Percentiles rank a stretch among this genome's conserved stretches.
phyloP scores from a whole-genome alignment of 2,888 invertebrate genomes.

The Synanthedon tipuliformis region DNA sequence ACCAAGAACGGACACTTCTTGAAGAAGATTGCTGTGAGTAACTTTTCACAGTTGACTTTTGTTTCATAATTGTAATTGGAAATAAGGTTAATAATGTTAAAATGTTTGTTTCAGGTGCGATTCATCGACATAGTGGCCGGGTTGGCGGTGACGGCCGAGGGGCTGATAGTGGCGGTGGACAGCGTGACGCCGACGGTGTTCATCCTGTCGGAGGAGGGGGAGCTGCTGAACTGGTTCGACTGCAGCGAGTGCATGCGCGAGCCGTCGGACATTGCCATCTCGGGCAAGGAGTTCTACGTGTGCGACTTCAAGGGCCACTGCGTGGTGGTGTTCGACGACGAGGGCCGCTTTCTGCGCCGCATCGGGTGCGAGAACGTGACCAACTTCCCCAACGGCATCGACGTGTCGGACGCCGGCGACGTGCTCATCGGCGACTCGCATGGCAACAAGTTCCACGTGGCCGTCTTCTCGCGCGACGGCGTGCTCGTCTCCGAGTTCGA shows the following conservation, averaged over 20 bases:
- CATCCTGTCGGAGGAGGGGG: constrained; percentile 91
- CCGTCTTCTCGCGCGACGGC: constrained; percentile 92
- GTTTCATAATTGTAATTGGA: not conserved
- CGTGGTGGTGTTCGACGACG: constrained; percentile 95
- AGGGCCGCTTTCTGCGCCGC: constrained; percentile 89
- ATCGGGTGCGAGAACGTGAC: constrained; percentile 96
- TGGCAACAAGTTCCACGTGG: constrained; percentile 97
- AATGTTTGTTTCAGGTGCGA: constrained; percentile 49
- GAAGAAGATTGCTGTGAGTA: constrained; percentile 86
- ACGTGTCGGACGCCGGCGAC: constrained; percentile 96
- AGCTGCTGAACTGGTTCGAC: constrained; percentile 95
- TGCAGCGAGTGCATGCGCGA: constrained; percentile 98
- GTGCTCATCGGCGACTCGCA: constrained; percentile 97
- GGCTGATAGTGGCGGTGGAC: constrained; percentile 96
- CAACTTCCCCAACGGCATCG: constrained; percentile 97
- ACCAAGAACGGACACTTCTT: constrained; percentile 95
- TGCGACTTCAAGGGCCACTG: constrained; percentile 99
- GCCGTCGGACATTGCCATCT: constrained; percentile 96
- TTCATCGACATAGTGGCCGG: constrained; percentile 95
- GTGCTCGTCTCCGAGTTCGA: constrained; percentile 91
- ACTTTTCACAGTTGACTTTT: not conserved
- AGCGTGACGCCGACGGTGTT: constrained; percentile 97
- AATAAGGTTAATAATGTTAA: not conserved
- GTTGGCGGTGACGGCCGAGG: constrained; percentile 90
- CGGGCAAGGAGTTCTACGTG: constrained; percentile 93